Evolutionary conservation across 35 echinoderm and acorn worm species (phyloP), one percentile per base, ranked within the genome.

Genomic region (Heliocidaris erythrogramma): DNA sequence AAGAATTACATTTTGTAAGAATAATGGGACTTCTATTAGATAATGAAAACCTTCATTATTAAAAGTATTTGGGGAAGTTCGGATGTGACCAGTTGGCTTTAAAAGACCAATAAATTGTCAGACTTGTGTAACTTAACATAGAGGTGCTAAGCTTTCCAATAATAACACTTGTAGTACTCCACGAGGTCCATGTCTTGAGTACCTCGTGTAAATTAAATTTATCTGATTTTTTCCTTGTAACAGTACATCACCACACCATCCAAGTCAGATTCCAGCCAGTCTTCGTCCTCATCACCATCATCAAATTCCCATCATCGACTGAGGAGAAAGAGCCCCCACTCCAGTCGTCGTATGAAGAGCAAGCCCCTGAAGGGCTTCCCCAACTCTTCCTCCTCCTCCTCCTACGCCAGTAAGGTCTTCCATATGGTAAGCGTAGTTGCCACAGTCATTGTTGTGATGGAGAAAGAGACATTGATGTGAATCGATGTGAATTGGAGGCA

Each of bases 241-340:
- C 94, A 98, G 98, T 99, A 90, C 93, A 99, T 99, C 92, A 99
- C 98, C 47, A 99, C 98, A 24, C 98, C 98, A 35, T 98, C 96
- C 21, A 96, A 92, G 60, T 49, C 69, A 1, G 30, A 47, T 31
- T 48, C 24, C 31, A 50, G 49, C 5, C 29, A 42, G 30, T 90
- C 94, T 16, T 32, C 30, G 0, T 35, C 59, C n/a, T 86, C 59
- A 4, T 94, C 32, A 12, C 31, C 84, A 31, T 86, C 59, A 5
- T 94, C 60, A 14, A 31, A 13, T 31, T 27, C 56, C 30, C 59
- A 48, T 12, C 56, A 85, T 9, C 84, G 93, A 30, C 32, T 48
- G 16, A 32, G 91, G 13, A 49, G 91, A 12, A 92, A 59, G 48
- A 92, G 91, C 30, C 91, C 91, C 49, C 91, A 50, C 30, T 92